phyloP scores from a whole-genome alignment of 1,140 invertebrate species.

The Rhyacophila brunnea region DNA sequence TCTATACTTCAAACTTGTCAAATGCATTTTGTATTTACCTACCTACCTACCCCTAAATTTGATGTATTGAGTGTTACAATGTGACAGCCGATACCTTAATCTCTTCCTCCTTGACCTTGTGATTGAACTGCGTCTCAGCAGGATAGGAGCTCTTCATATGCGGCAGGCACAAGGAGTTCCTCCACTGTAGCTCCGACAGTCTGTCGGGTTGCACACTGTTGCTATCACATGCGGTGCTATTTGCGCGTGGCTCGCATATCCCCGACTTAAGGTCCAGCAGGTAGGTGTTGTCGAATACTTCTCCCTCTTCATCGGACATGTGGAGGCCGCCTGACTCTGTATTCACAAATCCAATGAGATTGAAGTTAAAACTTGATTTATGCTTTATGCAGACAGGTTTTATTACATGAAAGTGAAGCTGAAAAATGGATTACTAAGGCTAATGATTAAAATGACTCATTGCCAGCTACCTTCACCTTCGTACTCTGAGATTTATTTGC shows the following conservation, averaged over 20 bases:
- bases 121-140: slow-evolving; percentile 72
- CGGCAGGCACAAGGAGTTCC: slow-evolving; percentile 84
- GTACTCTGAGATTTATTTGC: too few species aligned
- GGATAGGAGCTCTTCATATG: slow-evolving; percentile 89
- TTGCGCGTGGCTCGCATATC: slow-evolving; percentile 25
- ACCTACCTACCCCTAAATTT: neutral
- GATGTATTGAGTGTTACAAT: neutral
- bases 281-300: slow-evolving; percentile 76
- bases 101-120: slow-evolving; percentile 67
- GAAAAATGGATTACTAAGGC: too few species aligned
- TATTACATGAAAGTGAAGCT: too few species aligned
- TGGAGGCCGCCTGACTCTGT: slow-evolving; percentile 60
- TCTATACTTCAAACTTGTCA: too few species aligned
- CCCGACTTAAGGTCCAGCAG: slow-evolving; percentile 63
- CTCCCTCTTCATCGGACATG: slow-evolving; percentile 80
- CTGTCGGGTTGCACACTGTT: slow-evolving; percentile 26
- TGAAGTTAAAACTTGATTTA: too few species aligned
- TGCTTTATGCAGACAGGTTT: too few species aligned
- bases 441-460: too few species aligned
- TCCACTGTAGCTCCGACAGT: slow-evolving; percentile 67
- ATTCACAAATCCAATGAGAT: neutral
- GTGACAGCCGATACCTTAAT: slow-evolving; percentile 61
- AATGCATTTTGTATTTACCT: too few species aligned
- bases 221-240: slow-evolving; percentile 7
- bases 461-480: too few species aligned